Base-by-base conservation (phyloP, 2,888 invertebrate species). In the Laspeyria flexula region DNA sequence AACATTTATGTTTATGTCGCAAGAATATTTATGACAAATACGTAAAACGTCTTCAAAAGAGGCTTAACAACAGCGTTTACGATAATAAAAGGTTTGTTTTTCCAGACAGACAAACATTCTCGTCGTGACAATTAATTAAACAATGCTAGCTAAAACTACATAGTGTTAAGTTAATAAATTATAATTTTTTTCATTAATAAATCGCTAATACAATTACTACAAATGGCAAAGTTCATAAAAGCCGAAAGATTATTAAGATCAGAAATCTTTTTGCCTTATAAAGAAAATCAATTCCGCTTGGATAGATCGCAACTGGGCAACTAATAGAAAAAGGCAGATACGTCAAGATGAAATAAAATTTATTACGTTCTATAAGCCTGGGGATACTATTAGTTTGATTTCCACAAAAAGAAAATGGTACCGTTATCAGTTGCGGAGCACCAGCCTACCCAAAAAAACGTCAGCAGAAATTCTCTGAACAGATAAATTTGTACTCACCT, bases 351-450 rank as follows among this genome's bases (percentile, higher is more conserved):
- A 77, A 81, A 79, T 77, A 73, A 81, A 83, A 83, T 85, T 83
- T 84, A 83, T 84, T 83, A 79, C 81, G 11, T 70, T 73, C 77
- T 65, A 75, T 81, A 75, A 79, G 77, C 79, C 83, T 66, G 69
- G 77, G 76, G 67, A 77, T 81, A 79, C 83, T 83, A 83, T 83
- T 85, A 85, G 82, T 83, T 81, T 73, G 78, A 81, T 82, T 80
- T 76, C 66, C 73, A 76, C 77, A 75, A 81, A 77, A 84, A 79
- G 82, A 81, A 84, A 83, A 79, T 76, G 77, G 73, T 48, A 60
- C 44, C 63, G 73, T 77, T 82, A 82, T 82, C 82, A 72, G 70
- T 38, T 52, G 50, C 48, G 55, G 56, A 67, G 51, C 69, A 71
- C 60, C 61, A 72, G 64, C 56, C 63, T 68, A 56, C 61, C 56